phyloP scores from a whole-genome alignment of 2,888 invertebrate species.

The Sarcophaga variegata region DNA sequence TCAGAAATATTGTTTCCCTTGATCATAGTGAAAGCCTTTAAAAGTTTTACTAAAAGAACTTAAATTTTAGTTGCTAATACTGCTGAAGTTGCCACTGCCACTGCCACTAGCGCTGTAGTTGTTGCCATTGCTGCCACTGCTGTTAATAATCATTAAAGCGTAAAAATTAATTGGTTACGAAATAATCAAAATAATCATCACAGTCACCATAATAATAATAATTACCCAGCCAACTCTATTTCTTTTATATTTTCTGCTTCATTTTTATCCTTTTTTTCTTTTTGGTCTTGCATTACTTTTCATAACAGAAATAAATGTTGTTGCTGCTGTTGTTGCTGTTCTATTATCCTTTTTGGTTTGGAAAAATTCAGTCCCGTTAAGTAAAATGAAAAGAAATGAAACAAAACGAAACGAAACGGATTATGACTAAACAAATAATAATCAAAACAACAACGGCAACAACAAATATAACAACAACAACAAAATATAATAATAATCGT shows the following conservation, averaged over 20 bases:
- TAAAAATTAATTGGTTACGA: slow-evolving; percentile 69
- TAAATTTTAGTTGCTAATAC: too few species aligned
- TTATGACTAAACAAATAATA: slow-evolving; percentile 61
- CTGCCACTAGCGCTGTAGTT: not conserved
- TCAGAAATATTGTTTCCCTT: too few species aligned
- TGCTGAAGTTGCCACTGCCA: too few species aligned
- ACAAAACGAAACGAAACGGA: slow-evolving; percentile 31
- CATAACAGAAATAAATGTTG: slow-evolving; percentile 1
- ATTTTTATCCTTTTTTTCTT: not conserved
- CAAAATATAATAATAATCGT: not conserved
- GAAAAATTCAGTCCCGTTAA: slow-evolving; percentile 13
- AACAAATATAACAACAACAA: not conserved
- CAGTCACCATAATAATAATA: slow-evolving; percentile 57
- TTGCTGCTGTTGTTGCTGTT: not conserved
- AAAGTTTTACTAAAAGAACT: too few species aligned
- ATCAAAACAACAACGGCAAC: not conserved
- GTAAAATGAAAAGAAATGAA: slow-evolving; percentile 44
- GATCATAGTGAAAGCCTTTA: too few species aligned
- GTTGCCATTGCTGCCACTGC: not conserved
- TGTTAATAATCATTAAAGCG: slow-evolving; percentile 69
- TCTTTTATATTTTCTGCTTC: not conserved
- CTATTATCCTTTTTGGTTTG: slow-evolving; percentile 43
- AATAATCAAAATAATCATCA: slow-evolving; percentile 52
- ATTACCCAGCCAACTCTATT: slow-evolving; percentile 22
- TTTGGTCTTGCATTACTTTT: not conserved